Conservation (phyloP, 2,888 invertebrate species). For the Tanytarsus gracilentus region DNA sequence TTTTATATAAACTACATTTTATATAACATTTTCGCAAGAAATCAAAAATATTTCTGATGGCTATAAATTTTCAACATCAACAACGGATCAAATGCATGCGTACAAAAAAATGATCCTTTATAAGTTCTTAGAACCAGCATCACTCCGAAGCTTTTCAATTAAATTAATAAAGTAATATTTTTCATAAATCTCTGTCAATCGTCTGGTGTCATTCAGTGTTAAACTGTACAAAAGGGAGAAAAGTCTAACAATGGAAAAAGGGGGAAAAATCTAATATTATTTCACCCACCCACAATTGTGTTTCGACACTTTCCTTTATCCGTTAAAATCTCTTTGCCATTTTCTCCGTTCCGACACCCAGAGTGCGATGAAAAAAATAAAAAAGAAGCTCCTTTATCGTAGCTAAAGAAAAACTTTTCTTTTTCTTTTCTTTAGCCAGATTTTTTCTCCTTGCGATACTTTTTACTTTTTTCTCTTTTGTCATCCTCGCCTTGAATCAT, state of each 20-base stretch:
- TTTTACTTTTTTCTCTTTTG: not conserved
- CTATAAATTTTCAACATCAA: too few relatives aligned
- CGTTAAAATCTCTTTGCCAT: constrained; percentile 13
- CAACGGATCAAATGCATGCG: too few relatives aligned
- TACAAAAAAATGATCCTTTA: too few relatives aligned
- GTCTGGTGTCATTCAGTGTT: not conserved
- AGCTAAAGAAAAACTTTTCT: constrained; percentile 21
- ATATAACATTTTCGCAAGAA: too few relatives aligned
- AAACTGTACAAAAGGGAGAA: not conserved
- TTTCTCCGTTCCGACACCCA: not conserved
- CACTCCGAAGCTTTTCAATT: too few relatives aligned
- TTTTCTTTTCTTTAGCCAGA: not conserved
- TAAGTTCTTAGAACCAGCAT: too few relatives aligned
- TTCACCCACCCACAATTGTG: constrained; percentile 10
- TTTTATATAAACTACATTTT: too few relatives aligned
- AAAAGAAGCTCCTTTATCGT: constrained; percentile 9
- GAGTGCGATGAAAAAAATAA: not conserved
- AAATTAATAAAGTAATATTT: too few relatives aligned
- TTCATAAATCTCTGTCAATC: constrained; percentile 18
- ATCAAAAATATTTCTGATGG: too few relatives aligned
- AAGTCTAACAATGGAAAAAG: not conserved
- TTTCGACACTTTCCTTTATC: constrained; percentile 27
- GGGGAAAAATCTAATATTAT: not conserved
- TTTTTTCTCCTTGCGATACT: not conserved
- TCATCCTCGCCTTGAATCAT: not conserved